Percentiles rank a stretch among this genome's conserved stretches.
Conservation (phyloP, 2,888 invertebrate species). For the Drosophila seclusa region DNA sequence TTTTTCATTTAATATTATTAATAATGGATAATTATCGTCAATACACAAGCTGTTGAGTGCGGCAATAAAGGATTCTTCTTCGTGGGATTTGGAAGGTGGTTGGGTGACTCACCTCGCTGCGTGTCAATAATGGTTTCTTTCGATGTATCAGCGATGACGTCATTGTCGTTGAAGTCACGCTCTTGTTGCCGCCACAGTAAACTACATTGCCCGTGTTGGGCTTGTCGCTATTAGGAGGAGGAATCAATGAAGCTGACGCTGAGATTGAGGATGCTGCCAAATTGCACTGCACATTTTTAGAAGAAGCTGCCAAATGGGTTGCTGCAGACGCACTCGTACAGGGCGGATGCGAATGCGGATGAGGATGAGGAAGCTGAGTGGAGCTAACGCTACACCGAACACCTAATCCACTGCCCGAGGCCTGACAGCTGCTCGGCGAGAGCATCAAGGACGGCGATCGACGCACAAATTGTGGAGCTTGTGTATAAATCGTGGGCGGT, state of each 20-base stretch:
- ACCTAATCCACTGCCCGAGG: slow-evolving; percentile 31
- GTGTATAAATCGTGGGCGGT: slow-evolving; percentile 68
- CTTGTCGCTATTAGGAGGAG: slow-evolving; percentile 44
- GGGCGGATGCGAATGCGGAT: slow-evolving; percentile 22
- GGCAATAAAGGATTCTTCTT: slow-evolving; percentile 6
- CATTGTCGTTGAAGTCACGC: slow-evolving; percentile 61
- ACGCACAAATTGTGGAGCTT: slow-evolving; percentile 62
- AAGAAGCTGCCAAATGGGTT: slow-evolving; percentile 42
- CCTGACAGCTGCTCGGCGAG: slow-evolving; percentile 49
- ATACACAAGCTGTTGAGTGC: slow-evolving; percentile 4
- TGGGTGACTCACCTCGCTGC: slow-evolving; percentile 85
- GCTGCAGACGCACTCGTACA: slow-evolving; percentile 27
- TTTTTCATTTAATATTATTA: slow-evolving; percentile 1
- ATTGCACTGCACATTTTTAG: slow-evolving; percentile 20
- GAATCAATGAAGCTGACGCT: slow-evolving; percentile 50
- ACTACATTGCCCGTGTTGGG: slow-evolving; percentile 32
- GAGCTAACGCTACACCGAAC: slow-evolving; percentile 46
- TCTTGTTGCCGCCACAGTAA: slow-evolving; percentile 26
- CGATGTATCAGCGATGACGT: slow-evolving; percentile 83
- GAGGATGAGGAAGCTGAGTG: slow-evolving; percentile 21
- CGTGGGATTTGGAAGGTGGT: slow-evolving; percentile 10
- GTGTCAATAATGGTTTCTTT: slow-evolving; percentile 84
- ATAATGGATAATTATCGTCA: slow-evolving; percentile 1
- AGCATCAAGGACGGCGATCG: slow-evolving; percentile 63
- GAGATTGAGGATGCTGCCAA: slow-evolving; percentile 27